Evolutionary conservation across 1,140 invertebrate genomes (phyloP).

Genomic region (Drosophila parvula): DNA sequence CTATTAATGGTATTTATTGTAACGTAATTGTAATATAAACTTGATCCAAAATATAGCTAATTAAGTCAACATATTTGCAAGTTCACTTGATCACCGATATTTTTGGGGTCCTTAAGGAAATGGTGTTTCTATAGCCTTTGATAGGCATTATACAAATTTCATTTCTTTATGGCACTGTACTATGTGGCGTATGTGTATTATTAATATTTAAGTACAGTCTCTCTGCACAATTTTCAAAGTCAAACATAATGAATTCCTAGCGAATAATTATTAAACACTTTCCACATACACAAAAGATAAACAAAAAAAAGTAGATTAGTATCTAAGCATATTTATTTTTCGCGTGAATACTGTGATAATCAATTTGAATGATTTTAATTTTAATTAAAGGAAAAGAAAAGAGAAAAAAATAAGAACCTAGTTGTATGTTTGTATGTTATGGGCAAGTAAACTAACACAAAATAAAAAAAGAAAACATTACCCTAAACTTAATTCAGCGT

Average conservation of each 20-base stretch:
- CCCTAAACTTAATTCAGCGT: slow-evolving; percentile 37
- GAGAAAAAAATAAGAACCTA: slow-evolving; percentile 40
- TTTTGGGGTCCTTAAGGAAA: slow-evolving; percentile 33
- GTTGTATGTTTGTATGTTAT: slow-evolving; percentile 63
- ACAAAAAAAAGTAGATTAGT: slow-evolving; percentile 13
- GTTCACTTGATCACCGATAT: slow-evolving; percentile 60
- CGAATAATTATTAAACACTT: slow-evolving; percentile 48
- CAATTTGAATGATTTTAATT: slow-evolving; percentile 82
- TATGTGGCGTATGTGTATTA: slow-evolving; percentile 54
- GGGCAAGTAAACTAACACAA: slow-evolving; percentile 65
- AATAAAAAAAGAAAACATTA: slow-evolving; percentile 28
- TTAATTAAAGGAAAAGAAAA: slow-evolving; percentile 51
- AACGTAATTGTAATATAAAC: slow-evolving; percentile 40
- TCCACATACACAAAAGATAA: slow-evolving; percentile 24
- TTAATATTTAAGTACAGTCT: slow-evolving; percentile 64
- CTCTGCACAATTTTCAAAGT: slow-evolving; percentile 58
- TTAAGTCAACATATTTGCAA: slow-evolving; percentile 31
- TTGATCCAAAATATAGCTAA: slow-evolving; percentile 42
- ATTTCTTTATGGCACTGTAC: slow-evolving; percentile 6
- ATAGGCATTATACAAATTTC: slow-evolving; percentile 19
- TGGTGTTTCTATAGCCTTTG: slow-evolving; percentile 22
- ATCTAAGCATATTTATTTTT: slow-evolving; percentile 75
- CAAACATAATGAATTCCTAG: slow-evolving; percentile 67
- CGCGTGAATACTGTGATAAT: slow-evolving; percentile 83
- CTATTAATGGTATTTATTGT: slow-evolving; percentile 78